phyloP scores from a whole-genome alignment of 2,888 invertebrate genomes.

The Dryococelus australis region DNA sequence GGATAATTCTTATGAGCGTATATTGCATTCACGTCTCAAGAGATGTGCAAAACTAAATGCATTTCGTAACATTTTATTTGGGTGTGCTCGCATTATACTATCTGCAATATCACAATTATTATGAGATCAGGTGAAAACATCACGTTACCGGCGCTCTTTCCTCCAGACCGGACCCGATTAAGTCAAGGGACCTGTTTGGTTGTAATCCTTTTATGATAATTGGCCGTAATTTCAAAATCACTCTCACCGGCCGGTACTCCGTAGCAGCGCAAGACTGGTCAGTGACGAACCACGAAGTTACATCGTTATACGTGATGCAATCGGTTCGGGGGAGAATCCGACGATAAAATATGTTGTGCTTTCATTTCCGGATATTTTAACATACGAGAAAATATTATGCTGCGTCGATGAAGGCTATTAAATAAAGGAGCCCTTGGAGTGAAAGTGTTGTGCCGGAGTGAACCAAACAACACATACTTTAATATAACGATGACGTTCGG shows the following conservation, averaged over 20 bases:
- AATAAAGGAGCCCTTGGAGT: background rate
- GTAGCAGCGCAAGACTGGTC: background rate
- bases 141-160: background rate
- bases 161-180: background rate
- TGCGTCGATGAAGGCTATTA: background rate
- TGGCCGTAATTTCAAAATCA: background rate
- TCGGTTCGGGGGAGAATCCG: background rate
- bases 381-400: background rate
- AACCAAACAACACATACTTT: background rate
- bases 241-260: background rate
- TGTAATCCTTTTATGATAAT: background rate
- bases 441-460: background rate
- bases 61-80: too few species aligned
- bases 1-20: too few species aligned
- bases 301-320: background rate
- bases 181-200: background rate
- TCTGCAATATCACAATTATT: too few species aligned
- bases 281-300: background rate
- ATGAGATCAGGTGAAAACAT: background rate
- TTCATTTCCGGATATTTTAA: slow-evolving; percentile 16
- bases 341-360: background rate
- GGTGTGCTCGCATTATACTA: too few species aligned
- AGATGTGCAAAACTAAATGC: too few species aligned
- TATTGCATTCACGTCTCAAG: too few species aligned
- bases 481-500: slow-evolving; percentile 7